Evolutionary conservation across 2,888 invertebrate genomes (phyloP).

Genomic region (Odontomyia ornata): DNA sequence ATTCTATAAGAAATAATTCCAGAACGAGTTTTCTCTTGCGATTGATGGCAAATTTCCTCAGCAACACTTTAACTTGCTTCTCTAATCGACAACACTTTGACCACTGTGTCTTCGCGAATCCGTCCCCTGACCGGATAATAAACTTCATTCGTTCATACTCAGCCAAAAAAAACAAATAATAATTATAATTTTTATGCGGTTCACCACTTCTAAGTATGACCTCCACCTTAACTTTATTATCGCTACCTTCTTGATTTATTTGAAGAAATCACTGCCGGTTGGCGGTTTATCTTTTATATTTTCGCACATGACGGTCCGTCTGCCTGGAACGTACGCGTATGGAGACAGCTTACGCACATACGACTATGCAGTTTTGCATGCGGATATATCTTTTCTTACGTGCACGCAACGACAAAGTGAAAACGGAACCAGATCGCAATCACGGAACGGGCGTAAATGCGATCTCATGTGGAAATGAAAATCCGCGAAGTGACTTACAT

Average conservation of each 20-base stretch:
- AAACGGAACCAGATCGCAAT: slow-evolving; percentile 32
- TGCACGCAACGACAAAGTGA: slow-evolving; percentile 1
- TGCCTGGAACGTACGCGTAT: not conserved
- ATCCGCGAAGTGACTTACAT: not conserved
- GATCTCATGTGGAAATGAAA: not conserved
- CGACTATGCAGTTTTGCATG: not conserved
- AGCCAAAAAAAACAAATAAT: too few species aligned
- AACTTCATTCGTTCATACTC: not conserved
- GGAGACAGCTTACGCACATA: too few species aligned
- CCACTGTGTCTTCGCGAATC: too few species aligned
- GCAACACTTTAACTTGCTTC: too few species aligned
- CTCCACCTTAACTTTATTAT: slow-evolving; percentile 26
- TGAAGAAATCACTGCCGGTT: slow-evolving; percentile 3
- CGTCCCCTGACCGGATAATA: not conserved
- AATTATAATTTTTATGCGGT: slow-evolving; percentile 2
- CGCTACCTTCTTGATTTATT: slow-evolving; percentile 16
- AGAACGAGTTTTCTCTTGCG: too few species aligned
- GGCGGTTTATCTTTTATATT: not conserved
- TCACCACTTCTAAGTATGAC: slow-evolving; percentile 17
- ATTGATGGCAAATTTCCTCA: too few species aligned
- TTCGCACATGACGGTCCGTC: too few species aligned
- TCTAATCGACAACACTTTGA: too few species aligned
- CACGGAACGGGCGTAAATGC: slow-evolving; percentile 10
- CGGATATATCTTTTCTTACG: not conserved
- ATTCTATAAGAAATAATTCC: too few species aligned